phyloP scores from a whole-genome alignment of 1,140 invertebrate genomes.

The Pararge aegeria region DNA sequence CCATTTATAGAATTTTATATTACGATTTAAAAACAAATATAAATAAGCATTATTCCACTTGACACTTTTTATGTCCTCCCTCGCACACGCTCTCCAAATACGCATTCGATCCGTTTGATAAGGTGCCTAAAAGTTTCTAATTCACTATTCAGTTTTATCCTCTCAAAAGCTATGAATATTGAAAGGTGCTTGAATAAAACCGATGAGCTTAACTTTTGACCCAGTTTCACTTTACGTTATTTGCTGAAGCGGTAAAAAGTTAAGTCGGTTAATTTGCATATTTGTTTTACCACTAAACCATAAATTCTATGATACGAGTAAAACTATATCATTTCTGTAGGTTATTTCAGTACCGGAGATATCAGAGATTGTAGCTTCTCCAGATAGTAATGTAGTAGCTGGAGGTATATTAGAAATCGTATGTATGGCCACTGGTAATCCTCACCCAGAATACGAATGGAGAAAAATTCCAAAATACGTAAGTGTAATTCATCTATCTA shows the following conservation, averaged over 20 bases:
- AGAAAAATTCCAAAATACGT: slow-evolving; percentile 36
- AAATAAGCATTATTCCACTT: no score
- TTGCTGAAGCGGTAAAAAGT: slow-evolving; percentile 7
- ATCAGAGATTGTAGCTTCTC: slow-evolving; percentile 36
- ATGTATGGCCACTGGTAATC: slow-evolving; percentile 48
- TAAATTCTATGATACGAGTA: no score
- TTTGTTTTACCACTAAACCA: background rate
- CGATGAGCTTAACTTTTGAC: slow-evolving; percentile 18
- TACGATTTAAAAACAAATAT: no score
- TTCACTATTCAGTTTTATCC: background rate
- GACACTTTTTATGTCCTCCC: no score
- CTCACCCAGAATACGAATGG: slow-evolving; percentile 51
- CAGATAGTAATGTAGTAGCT: slow-evolving; percentile 32
- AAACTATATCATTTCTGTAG: slow-evolving; percentile 29
- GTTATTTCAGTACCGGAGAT: slow-evolving; percentile 48
- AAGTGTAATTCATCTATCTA: no score
- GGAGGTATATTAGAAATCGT: slow-evolving; percentile 42
- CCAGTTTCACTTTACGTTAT: slow-evolving; percentile 21
- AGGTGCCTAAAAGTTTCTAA: no score
- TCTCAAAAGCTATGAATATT: slow-evolving; percentile 17
- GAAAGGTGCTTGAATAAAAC: slow-evolving; percentile 15
- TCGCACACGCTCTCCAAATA: no score
- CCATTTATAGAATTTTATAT: no score
- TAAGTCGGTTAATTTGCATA: background rate
- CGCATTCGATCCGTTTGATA: no score